Evolutionary conservation across 2,797 vertebrate genomes (phyloP), one percentile per base, ranked within the genome.

Genomic region (Ptychadena robeensis): DNA sequence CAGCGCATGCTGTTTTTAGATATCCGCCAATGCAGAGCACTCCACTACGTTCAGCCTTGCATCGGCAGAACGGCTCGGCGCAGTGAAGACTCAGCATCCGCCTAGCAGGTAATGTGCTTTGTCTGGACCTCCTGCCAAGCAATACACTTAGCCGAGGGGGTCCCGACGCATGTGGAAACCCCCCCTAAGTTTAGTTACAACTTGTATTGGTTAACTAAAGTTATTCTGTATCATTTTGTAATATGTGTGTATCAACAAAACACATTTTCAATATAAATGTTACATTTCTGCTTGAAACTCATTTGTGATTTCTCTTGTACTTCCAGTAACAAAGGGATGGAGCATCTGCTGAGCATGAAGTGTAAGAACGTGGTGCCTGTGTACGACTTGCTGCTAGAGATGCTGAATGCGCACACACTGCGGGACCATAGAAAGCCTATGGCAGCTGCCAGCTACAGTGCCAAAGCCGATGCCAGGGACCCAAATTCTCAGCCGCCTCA

Each of bases 271-370:
- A 7, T 53, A 53, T n/a, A n/a, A n/a, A n/a, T 53, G 44, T n/a
- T 53, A 7, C 18, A 22, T 53, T 22, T 53, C 44, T 53, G 6
- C 7, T 22, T 53, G 6, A 15, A 53, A 61, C 25, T 27, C 9
- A 28, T 25, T 10, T 61, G 5, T 10, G 28, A 27, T 9, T 25
- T 61, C 2, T 25, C 0, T 0, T 35, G 70, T 86, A 22, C 82
- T 79, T 59, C 0, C 87, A 99, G 98, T 87, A 98, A 99, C 94
- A 99, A 98, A 91, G 98, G 98, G 74, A 97, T 99, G 93, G 97
- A 98, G 85, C 98, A 99, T 73, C 94, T 99, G 53, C 95, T 96
- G 85, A 96, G 89, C 89, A 99, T 99, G 97, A 99, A 98, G 92
- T 96, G 95, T 87, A 98, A 96, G 89, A 99, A 99, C 0, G 94